phyloP scores from a whole-genome alignment of 2,113 vertebrate species.

The Hiodon tergisus region DNA sequence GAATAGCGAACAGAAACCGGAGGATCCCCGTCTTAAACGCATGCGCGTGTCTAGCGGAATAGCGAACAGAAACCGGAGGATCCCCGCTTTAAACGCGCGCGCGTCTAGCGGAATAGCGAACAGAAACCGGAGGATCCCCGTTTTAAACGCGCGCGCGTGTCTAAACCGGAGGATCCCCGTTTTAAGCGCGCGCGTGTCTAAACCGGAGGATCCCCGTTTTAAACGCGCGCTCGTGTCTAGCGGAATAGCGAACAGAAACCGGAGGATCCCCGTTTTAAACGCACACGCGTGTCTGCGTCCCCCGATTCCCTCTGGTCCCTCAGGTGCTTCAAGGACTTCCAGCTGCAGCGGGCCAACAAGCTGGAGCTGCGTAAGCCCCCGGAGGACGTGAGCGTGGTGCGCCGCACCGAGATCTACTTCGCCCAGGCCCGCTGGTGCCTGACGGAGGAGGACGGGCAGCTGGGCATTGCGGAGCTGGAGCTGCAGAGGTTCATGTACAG shows the following conservation, averaged over 20 bases:
- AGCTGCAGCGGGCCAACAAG: slow-evolving; percentile 91
- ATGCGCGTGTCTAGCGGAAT: background rate
- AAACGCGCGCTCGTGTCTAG: background rate
- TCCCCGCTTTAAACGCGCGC: too few relatives aligned
- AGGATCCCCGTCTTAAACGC: background rate
- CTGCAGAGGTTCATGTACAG: slow-evolving; percentile 96
- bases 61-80: background rate
- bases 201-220: background rate
- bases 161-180: too few relatives aligned
- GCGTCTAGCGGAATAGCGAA: too few relatives aligned
- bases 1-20: background rate
- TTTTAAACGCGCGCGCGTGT: too few relatives aligned
- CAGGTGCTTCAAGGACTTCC: slow-evolving; percentile 98
- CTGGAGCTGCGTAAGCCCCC: slow-evolving; percentile 91
- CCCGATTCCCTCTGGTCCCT: background rate
- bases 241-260: background rate
- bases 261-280: background rate
- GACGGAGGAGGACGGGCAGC: slow-evolving; percentile 93
- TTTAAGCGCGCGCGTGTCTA: too few relatives aligned
- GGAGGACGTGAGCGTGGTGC: slow-evolving; percentile 87
- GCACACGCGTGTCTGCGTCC: background rate
- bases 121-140: too few relatives aligned
- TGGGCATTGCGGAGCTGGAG: slow-evolving; percentile 94
- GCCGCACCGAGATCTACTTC: slow-evolving; percentile 91
- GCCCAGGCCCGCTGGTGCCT: slow-evolving; percentile 95